These are phyloP conservation scores for Alauda arvensis DNA, from an alignment of 2,797 vertebrate genomes.

Conservation along the genomic window DNA sequence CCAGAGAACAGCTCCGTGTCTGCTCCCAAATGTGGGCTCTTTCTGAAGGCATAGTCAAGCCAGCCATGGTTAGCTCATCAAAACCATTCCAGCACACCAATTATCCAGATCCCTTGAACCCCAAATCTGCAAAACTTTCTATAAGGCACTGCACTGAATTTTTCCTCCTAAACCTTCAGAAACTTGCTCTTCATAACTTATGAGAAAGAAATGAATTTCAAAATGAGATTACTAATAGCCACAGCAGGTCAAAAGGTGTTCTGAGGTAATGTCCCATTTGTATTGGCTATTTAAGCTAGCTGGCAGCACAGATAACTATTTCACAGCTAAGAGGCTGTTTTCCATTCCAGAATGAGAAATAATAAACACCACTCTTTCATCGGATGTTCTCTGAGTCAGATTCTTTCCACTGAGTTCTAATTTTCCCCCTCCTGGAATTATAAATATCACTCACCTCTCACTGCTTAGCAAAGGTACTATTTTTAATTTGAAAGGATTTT, in stretches of 20 bases:
- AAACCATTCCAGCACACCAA: neutral
- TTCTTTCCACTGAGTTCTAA: neutral
- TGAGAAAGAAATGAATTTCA: neutral
- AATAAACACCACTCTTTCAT: neutral
- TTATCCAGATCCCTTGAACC: neutral
- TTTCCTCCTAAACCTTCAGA: neutral
- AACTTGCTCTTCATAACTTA: neutral
- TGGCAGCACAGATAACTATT: neutral
- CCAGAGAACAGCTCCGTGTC: neutral
- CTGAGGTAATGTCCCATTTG: neutral
- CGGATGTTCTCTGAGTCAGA: neutral
- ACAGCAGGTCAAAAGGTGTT: neutral
- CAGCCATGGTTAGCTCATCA: neutral
- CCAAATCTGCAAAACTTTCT: neutral
- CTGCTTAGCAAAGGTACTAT: neutral
- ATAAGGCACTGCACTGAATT: neutral
- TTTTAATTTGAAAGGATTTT: neutral
- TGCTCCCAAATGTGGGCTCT: neutral
- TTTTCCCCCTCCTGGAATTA: neutral
- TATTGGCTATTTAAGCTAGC: neutral
- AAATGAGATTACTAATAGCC: neutral
- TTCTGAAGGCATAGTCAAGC: neutral
- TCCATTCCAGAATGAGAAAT: neutral
- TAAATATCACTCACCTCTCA: neutral
- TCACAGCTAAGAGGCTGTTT: neutral